phyloP scores from a whole-genome alignment of 2,888 invertebrate species.

The Drosophila conformis region DNA sequence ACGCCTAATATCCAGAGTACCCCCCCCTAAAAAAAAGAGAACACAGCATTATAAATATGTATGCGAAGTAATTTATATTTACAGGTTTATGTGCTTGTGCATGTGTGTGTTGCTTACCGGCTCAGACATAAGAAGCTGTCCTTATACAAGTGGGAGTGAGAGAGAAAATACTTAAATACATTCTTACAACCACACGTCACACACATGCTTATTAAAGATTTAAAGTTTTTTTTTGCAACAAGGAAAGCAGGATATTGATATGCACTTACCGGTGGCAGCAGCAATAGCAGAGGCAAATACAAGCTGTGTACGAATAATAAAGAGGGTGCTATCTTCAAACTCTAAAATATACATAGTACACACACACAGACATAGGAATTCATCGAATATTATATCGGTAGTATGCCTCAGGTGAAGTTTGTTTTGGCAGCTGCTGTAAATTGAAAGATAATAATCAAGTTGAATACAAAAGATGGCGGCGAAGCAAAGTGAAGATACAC shows the following conservation, averaged over 20 bases:
- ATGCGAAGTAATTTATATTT: slow-evolving; percentile 73
- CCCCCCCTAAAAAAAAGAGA: slow-evolving; percentile 20
- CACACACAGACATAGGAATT: slow-evolving; percentile 17
- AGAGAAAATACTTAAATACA: slow-evolving; percentile 4
- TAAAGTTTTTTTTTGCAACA: slow-evolving; percentile 59
- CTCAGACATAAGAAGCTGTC: slow-evolving; percentile 60
- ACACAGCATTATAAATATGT: slow-evolving; percentile 38
- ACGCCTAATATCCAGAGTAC: slow-evolving; percentile 9
- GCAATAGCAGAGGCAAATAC: slow-evolving; percentile 22
- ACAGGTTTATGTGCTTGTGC: slow-evolving; percentile 26
- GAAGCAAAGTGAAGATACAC: slow-evolving; percentile 21
- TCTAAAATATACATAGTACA: slow-evolving; percentile 27
- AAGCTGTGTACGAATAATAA: slow-evolving; percentile 63
- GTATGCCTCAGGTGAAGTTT: slow-evolving; percentile 54
- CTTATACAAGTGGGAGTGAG: slow-evolving; percentile 20
- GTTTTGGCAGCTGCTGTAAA: slow-evolving; percentile 73
- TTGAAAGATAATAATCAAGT: slow-evolving; percentile 73
- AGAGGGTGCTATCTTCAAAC: slow-evolving; percentile 48
- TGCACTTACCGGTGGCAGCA: slow-evolving; percentile 71
- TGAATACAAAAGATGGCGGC: slow-evolving; percentile 39
- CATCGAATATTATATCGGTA: slow-evolving; percentile 45
- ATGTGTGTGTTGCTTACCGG: slow-evolving; percentile 27
- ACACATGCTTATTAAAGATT: slow-evolving; percentile 72
- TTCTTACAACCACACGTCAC: slow-evolving; percentile 23
- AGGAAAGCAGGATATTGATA: slow-evolving; percentile 69